Evolutionary conservation across 92 coral and sea anemone genomes (phyloP).

Genomic region (Chrysogorgia sp.): DNA sequence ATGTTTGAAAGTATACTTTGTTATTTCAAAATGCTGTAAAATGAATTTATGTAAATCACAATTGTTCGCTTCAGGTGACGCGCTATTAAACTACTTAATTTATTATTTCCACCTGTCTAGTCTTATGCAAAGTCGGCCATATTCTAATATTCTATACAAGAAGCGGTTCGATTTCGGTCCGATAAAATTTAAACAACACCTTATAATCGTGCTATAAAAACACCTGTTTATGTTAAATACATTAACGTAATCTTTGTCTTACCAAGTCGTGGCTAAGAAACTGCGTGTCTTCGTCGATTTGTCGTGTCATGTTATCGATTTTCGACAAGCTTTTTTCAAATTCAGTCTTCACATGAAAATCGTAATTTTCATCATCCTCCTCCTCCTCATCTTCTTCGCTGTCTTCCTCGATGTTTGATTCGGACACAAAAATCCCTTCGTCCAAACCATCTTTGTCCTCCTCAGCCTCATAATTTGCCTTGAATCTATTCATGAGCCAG

Average conservation of each 20-base stretch:
- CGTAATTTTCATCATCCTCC: conserved; percentile 1
- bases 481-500: neutral
- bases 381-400: neutral
- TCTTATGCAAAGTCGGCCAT: too few species aligned
- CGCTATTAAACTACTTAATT: too few species aligned
- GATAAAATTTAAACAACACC: neutral
- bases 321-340: conserved; percentile 33
- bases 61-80: too few species aligned
- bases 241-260: neutral
- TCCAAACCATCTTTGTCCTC: neutral
- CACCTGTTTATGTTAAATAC: neutral
- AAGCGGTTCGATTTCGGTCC: too few species aligned
- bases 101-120: too few species aligned
- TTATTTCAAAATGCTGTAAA: too few species aligned
- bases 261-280: conserved; percentile 40
- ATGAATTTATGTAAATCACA: too few species aligned
- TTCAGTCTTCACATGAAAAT: conserved; percentile 12
- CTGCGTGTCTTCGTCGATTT: conserved; percentile 29
- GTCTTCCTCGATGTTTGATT: neutral
- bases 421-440: conserved; percentile 4
- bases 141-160: too few species aligned
- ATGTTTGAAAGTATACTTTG: too few species aligned
- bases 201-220: too few species aligned
- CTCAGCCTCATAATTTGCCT: too few species aligned
- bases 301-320: neutral